Evolutionary conservation across 2,888 invertebrate species (phyloP), one percentile per base, ranked within the genome.

Genomic region (Aphidius colemani): DNA sequence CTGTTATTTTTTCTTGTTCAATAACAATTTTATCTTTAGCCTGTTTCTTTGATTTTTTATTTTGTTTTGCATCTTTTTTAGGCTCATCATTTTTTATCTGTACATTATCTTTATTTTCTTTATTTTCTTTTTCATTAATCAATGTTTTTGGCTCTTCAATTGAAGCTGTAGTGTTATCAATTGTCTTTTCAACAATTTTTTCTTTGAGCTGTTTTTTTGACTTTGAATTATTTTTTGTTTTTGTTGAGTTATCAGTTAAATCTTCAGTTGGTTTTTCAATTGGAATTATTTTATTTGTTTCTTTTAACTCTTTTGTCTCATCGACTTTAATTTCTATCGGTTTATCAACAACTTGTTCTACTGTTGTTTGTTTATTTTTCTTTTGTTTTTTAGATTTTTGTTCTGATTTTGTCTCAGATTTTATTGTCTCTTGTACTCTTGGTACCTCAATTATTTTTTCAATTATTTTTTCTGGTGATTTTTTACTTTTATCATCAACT

Each of bases 161-260:
- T 7, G 18, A 40, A 7, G 51, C 13, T 51, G 18, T 18, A 30
- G 4, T 51, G 7, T 11, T 50, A 8, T 50, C 9, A 7, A 64
- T 71, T 73, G 9, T 69, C 66, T 51, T 70, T 69, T 43, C 69
- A 73, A 51, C 66, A 71, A 7, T 65, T 70, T 66, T 71, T 74
- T n/a, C 68, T 56, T 64, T 68, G 68, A 64, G 69, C 65, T 67
- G 71, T 71, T 60, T 72, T 63, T 56, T 69, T 70, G 9, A 61
- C 58, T 45, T 53, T 43, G 30, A 30, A 30, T 53, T 66, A 7
- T 44, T 10, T 61, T 56, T 65, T 18, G 11, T 7, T 40, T 66
- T 43, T 45, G 56, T 40, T 11, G 53, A 50, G 40, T 55, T 11
- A 62, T 59, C 63, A 6, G 51, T 59, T 67, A 53, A 59, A 8